Evolutionary conservation across 37 sponge, comb jelly and placozoan species (phyloP), one percentile per base, ranked within the genome.

Genomic region (Bolinopsis microptera): DNA sequence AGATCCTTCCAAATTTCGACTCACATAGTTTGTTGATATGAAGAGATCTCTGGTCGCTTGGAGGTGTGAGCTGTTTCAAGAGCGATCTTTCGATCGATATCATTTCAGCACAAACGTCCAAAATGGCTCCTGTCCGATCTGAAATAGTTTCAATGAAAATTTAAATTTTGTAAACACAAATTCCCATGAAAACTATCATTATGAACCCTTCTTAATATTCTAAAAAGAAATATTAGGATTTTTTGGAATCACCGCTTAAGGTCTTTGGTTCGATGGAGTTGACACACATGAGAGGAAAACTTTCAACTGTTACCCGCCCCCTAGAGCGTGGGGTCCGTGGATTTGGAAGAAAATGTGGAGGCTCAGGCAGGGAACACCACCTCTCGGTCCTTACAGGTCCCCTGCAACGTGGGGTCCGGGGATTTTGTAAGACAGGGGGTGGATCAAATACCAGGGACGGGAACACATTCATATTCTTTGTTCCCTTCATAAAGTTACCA

Each of bases 81-180:
- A 86, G 32, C 0, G 90, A 39, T 34, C 30, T 28, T 38, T 86
- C 90, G 18, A 86, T 86, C 61, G 90, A 39, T 40, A 86, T 41
- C 61, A 86, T 86, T 34, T 86, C 90, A 16, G 90, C 90, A 23
- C 90, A 86, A 40, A 86, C 90, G 28, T 86, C 90, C 90, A 86
- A 34, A 5, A 86, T 86, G 5, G 61, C 90, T 86, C 61, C 61
- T 13, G 9, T 13, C 13, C 61, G 61, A 48, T 48, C 61, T 48
- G 61, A 48, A 48, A 48, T 13, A 48, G 13, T 13, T 18, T 48
- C 61, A 48, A 18, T 48, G 13, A 48, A 18, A 18, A 48, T 48
- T n/a, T n/a, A n/a, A n/a, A n/a, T n/a, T n/a, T n/a, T n/a, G n/a
- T n/a, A n/a, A n/a, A n/a, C n/a, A n/a, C n/a, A n/a, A n/a, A n/a